Base-by-base conservation (phyloP, 2,113 vertebrate genomes). In the Suncus etruscus region DNA sequence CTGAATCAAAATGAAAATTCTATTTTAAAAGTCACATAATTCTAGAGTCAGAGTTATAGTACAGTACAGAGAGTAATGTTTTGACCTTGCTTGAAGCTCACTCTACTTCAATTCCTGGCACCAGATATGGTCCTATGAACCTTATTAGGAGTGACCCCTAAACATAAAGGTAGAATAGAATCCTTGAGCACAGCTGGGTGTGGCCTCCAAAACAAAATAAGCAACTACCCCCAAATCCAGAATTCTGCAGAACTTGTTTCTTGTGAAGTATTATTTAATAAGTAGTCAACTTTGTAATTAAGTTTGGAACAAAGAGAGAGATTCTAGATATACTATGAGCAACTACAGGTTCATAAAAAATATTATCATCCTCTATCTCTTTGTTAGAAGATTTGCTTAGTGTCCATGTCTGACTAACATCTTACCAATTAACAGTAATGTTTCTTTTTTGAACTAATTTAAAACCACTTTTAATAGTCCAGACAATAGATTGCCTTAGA, bases 391-490 rank as follows among this genome's bases (percentile, higher is more conserved):
- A 68, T 83, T 92, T 95, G 86, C 45, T 89, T 50, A 73, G 10
- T 58, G 22, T 85, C 63, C 29, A 12, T 3, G 16, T 32, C 54
- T 75, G 82, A 69, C 45, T 48, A 51, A 29, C 39, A 83, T 51
- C 73, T 86, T 66, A 68, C 63, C 54, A 89, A 84, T 90, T 80
- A 80, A 58, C 45, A 50, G 39, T 25, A 73, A 12, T 50, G 81
- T 84, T 93, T 94, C 65, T 83, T 83, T 89, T 95, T 80, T 89
- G 80, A 94, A 48, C 22, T 90, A 74, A 91, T 92, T 93, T 76
- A 47, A 90, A 94, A 91, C 58, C 11, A 73, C 70, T 93, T 86
- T 75, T 58, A 88, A 86, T 73, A 93, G 69, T 69, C 8, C 68
- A 94, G 89, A 76, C 63, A 91, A 61, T 74, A 68, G 27, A 90